Evolutionary conservation across 2,888 invertebrate species (phyloP).

Genomic region (Standfussiana lucernea): DNA sequence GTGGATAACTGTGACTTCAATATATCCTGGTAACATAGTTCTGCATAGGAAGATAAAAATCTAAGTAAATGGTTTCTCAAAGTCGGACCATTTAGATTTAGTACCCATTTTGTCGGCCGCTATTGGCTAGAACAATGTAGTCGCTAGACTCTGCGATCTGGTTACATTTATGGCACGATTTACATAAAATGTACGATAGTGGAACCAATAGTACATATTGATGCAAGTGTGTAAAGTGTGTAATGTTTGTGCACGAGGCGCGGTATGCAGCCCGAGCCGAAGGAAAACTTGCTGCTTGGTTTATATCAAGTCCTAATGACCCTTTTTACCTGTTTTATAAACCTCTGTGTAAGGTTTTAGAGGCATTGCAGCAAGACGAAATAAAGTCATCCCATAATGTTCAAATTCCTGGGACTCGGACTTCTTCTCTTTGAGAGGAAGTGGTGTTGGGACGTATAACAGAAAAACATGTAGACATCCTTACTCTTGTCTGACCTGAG

Average conservation of each 20-base stretch:
- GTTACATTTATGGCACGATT: constrained; percentile 25
- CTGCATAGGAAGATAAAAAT: constrained; percentile 21
- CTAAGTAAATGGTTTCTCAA: constrained; percentile 24
- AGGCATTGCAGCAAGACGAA: background rate
- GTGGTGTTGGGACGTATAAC: too few species aligned
- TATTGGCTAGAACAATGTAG: constrained; percentile 25
- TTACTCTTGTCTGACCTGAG: background rate
- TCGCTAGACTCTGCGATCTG: constrained; percentile 16
- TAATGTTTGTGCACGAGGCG: background rate
- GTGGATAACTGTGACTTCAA: background rate
- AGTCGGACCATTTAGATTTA: constrained; percentile 33
- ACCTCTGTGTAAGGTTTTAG: background rate
- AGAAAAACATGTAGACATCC: background rate
- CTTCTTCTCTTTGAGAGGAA: background rate
- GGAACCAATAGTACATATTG: background rate
- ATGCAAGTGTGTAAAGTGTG: background rate
- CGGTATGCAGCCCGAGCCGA: background rate
- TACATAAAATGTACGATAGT: background rate
- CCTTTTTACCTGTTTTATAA: too few species aligned
- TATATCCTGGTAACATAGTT: background rate
- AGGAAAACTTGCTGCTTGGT: background rate
- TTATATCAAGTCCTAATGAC: background rate
- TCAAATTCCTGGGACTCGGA: too few species aligned
- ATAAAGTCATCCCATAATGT: background rate
- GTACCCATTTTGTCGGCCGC: constrained; percentile 21